Evolutionary conservation across 2,888 invertebrate species (phyloP).

Genomic region (Barypeithes pellucidus): DNA sequence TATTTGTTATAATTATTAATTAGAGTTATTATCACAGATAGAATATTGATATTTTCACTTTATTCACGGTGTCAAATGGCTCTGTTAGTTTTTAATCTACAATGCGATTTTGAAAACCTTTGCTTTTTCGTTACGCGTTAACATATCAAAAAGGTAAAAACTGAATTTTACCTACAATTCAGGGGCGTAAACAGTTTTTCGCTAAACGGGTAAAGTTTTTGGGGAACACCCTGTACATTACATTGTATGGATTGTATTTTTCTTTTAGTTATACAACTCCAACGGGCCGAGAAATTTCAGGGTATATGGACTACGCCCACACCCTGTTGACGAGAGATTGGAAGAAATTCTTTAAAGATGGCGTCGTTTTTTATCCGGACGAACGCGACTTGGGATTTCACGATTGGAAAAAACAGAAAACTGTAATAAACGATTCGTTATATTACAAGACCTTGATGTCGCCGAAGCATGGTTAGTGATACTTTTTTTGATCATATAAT

Average conservation of each 20-base stretch:
- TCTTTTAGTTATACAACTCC: conserved; percentile 8
- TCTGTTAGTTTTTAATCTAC: too few species aligned
- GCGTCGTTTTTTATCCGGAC: conserved; percentile 27
- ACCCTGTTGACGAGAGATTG: conserved; percentile 35
- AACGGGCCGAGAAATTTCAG: conserved; percentile 37
- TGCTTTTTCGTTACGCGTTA: too few species aligned
- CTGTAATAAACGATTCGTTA: conserved; percentile 34
- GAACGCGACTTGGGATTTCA: conserved; percentile 32
- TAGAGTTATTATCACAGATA: too few species aligned
- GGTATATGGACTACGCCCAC: conserved; percentile 40
- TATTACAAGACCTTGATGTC: conserved; percentile 33
- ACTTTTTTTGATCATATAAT: not conserved
- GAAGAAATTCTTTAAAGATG: conserved; percentile 35
- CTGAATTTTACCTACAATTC: too few species aligned
- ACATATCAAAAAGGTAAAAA: too few species aligned
- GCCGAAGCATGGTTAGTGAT: conserved; percentile 24
- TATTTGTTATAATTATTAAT: too few species aligned
- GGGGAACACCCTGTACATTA: too few species aligned
- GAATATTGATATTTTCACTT: too few species aligned
- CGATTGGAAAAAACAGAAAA: conserved; percentile 24
- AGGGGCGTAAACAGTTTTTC: too few species aligned
- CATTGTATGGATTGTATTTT: not conserved
- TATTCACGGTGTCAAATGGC: too few species aligned
- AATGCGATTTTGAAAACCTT: too few species aligned
- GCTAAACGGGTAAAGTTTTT: too few species aligned